phyloP scores from a whole-genome alignment of 2,888 invertebrate species.

The Phyllotreta striolata region DNA sequence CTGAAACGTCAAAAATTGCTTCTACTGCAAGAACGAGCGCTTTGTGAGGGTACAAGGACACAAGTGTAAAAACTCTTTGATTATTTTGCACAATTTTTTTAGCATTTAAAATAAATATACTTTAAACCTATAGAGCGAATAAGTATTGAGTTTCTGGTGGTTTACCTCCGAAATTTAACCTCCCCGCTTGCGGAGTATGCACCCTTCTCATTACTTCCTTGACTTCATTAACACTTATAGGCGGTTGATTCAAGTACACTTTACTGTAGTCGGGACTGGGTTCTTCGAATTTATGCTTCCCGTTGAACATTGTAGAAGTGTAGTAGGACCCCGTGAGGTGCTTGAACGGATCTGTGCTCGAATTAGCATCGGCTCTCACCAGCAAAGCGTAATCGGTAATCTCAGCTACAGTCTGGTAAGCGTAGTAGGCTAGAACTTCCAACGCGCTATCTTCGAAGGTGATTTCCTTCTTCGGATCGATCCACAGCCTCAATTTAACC shows the following conservation, averaged over 20 bases:
- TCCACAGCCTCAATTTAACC: conserved; percentile 68
- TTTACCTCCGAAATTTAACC: conserved; percentile 62
- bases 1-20: conserved; percentile 24
- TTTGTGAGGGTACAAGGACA: background rate
- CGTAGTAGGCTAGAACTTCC: conserved; percentile 83
- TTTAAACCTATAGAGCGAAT: conserved; percentile 53
- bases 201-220: conserved; percentile 83
- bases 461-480: conserved; percentile 70
- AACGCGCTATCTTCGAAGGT: conserved; percentile 71
- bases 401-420: conserved; percentile 90
- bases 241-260: conserved; percentile 72
- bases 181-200: conserved; percentile 69
- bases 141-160: conserved; percentile 55
- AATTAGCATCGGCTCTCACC: conserved; percentile 78
- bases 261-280: conserved; percentile 60
- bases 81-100: background rate
- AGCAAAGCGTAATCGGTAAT: conserved; percentile 85
- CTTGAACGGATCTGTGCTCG: conserved; percentile 75
- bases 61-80: background rate
- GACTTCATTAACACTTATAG: conserved; percentile 82
- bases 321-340: conserved; percentile 72
- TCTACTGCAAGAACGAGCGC: background rate
- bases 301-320: conserved; percentile 69
- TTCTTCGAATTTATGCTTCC: conserved; percentile 62
- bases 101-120: background rate